These are phyloP conservation scores for Melangyna quadrimaculata DNA, from an alignment of 2,888 invertebrate species.

Conservation along the genomic window DNA sequence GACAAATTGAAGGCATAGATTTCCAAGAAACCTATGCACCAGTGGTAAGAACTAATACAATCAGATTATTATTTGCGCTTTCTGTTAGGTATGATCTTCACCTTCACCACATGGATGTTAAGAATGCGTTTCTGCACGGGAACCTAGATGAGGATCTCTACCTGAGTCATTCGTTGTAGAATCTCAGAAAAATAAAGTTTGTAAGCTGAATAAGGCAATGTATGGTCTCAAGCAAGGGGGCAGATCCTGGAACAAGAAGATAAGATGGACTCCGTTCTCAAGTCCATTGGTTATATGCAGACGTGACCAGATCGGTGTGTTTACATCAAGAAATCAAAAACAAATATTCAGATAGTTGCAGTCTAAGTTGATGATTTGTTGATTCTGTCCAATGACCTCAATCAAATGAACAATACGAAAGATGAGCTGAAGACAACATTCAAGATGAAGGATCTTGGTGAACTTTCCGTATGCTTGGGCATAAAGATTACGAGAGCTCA, in stretches of 20 bases:
- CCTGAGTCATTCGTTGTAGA: neutral
- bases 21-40: no score
- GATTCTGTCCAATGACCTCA: no score
- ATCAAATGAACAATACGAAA: no score
- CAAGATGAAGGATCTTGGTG: no score
- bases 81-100: no score
- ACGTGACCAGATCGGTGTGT: neutral
- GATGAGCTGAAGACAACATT: no score
- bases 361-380: no score
- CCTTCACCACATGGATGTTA: no score
- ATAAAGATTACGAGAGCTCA: slow-evolving; percentile 4
- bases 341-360: no score
- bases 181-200: neutral
- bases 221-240: slow-evolving; percentile 14
- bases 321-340: neutral
- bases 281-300: neutral
- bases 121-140: slow-evolving; percentile 1
- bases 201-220: neutral
- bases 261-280: neutral
- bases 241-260: slow-evolving; percentile 22
- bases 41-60: no score
- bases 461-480: neutral
- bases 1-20: no score
- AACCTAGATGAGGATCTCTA: neutral
- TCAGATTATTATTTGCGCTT: no score